These are phyloP conservation scores for Nilaparvata lugens DNA, from an alignment of 1,140 invertebrate genomes.

Conservation along the genomic window DNA sequence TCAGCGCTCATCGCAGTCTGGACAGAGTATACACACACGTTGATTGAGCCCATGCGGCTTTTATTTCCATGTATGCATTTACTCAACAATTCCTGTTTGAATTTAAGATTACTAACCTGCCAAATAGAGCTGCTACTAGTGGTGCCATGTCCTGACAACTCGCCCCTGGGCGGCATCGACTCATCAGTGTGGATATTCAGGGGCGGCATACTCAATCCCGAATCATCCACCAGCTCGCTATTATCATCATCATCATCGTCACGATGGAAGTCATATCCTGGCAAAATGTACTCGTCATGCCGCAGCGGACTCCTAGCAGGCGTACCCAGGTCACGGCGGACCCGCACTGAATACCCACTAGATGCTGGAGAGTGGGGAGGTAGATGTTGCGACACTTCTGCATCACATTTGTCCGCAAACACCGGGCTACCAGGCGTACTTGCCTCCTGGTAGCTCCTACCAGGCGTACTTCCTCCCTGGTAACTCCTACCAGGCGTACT, in stretches of 20 bases:
- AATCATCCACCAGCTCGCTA: not conserved
- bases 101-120: not conserved
- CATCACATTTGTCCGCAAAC: not conserved
- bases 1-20: no score
- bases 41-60: no score
- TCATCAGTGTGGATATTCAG: constrained; percentile 69
- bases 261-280: constrained; percentile 14
- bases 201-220: not conserved
- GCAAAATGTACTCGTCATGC: constrained; percentile 15
- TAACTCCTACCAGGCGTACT: not conserved
- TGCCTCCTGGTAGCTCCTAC: not conserved
- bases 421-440: not conserved
- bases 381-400: not conserved
- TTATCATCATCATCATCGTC: constrained; percentile 17
- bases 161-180: constrained; percentile 70
- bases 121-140: not conserved
- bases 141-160: constrained; percentile 60
- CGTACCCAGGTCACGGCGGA: not conserved
- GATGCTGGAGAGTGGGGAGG: not conserved
- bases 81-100: no score
- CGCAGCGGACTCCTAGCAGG: not conserved
- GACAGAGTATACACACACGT: no score
- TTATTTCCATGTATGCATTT: no score
- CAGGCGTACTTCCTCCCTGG: not conserved
- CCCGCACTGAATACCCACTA: not conserved